Base-by-base conservation (phyloP, 2,797 vertebrate species). In the Squalus acanthias region DNA sequence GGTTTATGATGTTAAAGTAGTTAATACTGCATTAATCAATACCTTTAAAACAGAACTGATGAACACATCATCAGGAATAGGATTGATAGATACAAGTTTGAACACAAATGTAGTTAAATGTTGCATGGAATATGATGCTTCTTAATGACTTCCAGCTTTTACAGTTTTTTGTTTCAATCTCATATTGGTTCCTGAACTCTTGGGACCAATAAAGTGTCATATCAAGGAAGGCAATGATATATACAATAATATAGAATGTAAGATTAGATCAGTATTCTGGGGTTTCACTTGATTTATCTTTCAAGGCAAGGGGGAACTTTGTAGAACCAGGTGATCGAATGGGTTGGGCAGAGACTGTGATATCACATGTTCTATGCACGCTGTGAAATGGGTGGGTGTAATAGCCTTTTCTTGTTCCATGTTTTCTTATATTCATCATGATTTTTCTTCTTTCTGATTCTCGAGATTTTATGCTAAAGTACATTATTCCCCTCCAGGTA, bases 401-500 rank as follows among this genome's bases (percentile, higher is more conserved):
- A 29, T 13, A 57, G 53, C 7, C 12, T 91, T 91, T 89, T 63
- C 57, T 91, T 91, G 88, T 91, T 91, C 29, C 88, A 60, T 0
- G 57, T 33, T n/a, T 63, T 3, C 1, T 91, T 63, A 53, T 89
- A 9, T 60, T 89, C 24, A 89, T 89, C 50, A 63, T 65, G 60
- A 67, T 33, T 65, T 92, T 92, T 22, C 39, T 57, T 91, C 7
- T 46, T 39, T 69, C 20, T 50, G 39, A 85, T 72, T 53, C 13
- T 95, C 46, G 79, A 85, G 20, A 6, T 69, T 57, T 95, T n/a
- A n/a, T 95, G 29, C 46, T 7, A 60, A 88, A 53, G 29, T 26
- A 57, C 26, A 24, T n/a, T 82, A 33, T 96, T 82, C 57, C 29
- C 20, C 63, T 97, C 95, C 96, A 99, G 99, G 98, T 99, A 99